Evolutionary conservation across 2,888 invertebrate genomes (phyloP), one percentile per base, ranked within the genome.

Genomic region (Athalia circularis): DNA sequence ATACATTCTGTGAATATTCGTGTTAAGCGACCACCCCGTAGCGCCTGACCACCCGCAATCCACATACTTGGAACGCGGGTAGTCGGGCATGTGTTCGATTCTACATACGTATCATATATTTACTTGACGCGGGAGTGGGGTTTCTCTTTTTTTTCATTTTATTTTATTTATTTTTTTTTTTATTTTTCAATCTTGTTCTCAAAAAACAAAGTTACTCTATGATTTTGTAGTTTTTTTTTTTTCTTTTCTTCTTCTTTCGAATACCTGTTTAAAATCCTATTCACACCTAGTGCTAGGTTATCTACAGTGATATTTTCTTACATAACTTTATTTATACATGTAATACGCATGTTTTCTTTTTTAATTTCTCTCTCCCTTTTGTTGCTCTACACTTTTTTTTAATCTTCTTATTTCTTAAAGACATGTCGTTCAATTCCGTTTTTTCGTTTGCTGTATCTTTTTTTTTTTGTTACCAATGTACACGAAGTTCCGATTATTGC

Each of bases 301-400:
- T 89, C 89, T 89, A 89, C 89, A 89, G 88, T 89, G 89, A 89
- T 88, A 88, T 87, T 87, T 84, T 84, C 80, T 83, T 80, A 75
- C 75, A 75, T 29, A 29, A 29, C 29, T 29, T 29, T 29, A 29
- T 29, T 29, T 29, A 29, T 29, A 75, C 78, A 80, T 79, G 79
- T 65, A 79, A 77, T 80, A 80, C 79, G 80, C 81, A 80, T 79
- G 80, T 79, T 79, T 68, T 65, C 52, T 13, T 52, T 65, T 48
- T 48, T 57, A 54, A 15, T 50, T 59, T 64, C 45, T 43, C 57
- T 65, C 29, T 47, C 50, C 74, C 70, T 79, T 77, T 77, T 65
- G 64, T 68, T 65, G 59, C 79, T 72, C 77, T 67, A 57, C 79
- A 57, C 72, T 11, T 80, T 78, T 62, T 70, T 48, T 13, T 62